These are phyloP conservation scores for Lepidurus packardi DNA, from an alignment of 1,140 invertebrate genomes.

Conservation along the genomic window DNA sequence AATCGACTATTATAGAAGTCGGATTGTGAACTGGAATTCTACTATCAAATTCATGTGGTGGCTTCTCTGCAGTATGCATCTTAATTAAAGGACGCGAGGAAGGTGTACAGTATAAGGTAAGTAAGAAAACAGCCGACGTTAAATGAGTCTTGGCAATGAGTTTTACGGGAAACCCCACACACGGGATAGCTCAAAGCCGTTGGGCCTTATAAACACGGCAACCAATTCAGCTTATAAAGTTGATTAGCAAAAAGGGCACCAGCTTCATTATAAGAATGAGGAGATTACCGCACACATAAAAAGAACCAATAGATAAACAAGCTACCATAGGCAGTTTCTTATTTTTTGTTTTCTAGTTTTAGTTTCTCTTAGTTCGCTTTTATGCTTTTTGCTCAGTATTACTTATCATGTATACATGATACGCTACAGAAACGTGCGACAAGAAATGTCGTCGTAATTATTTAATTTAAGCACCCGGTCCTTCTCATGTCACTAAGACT, in stretches of 20 bases:
- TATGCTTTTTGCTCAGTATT: too few relatives aligned
- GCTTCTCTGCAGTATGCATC: background rate
- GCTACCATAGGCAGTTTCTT: background rate
- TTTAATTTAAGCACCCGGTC: too few relatives aligned
- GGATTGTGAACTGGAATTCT: background rate
- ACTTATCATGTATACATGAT: too few relatives aligned
- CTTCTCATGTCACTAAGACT: too few relatives aligned
- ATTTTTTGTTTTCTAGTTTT: background rate
- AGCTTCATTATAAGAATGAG: slow-evolving; percentile 10
- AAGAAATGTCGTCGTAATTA: too few relatives aligned
- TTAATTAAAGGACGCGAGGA: background rate
- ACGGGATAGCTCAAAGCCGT: slow-evolving; percentile 7
- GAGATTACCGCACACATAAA: background rate
- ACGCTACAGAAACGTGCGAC: too few relatives aligned
- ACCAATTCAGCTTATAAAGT: background rate
- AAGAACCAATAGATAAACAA: background rate
- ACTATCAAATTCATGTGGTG: background rate
- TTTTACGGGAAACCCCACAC: slow-evolving; percentile 1
- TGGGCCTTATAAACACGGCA: background rate
- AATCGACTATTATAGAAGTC: background rate
- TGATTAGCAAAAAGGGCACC: background rate
- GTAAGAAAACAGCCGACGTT: slow-evolving; percentile 2
- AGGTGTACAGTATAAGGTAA: background rate
- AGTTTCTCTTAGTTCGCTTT: background rate
- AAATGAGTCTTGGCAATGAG: slow-evolving; percentile 4